Base-by-base conservation (phyloP, 2,113 vertebrate species). In the Genyomyrus donnyi region DNA sequence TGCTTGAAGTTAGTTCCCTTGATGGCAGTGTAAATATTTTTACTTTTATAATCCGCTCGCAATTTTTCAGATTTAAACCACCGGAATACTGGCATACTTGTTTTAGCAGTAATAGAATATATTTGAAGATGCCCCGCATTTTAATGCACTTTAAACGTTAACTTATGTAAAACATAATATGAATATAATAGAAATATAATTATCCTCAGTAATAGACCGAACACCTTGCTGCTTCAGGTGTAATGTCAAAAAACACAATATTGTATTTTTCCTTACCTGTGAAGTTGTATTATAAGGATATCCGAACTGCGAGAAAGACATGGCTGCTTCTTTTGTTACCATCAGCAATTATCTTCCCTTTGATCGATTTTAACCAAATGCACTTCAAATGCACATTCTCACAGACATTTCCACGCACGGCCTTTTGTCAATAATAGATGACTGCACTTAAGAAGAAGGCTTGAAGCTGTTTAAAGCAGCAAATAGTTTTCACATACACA, bases 251-350 rank as follows among this genome's bases (percentile, higher is more conserved):
- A 13, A 46, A 48, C 70, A 19, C 74, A 8, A 42, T 35, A 80
- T 42, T 80, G 31, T 42, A 80, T 80, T 85, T 46, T 48, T n/a
- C 86, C 98, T 99, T 98, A 99, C 98, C 98, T 99, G 98, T 91
- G 98, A 97, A 94, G 97, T 95, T 94, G 97, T 95, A 96, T 97
- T 96, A 93, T 99, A 99, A 46, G 98, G 98, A 93, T 98, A 99
- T 97, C 98, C 98, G 94, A 99, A 99, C 95, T 98, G 98, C 89
- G 98, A 96, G 96, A 99, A 99, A 95, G 98, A 98, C 98, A 99
- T 99, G 91, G 95, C 96, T 93, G 96, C 96, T 96, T 96, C 96
- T 96, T 97, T 97, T 96, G 96, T 96, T 94, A 96, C 95, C 96
- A 97, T 97, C 95, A 96, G 96, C 95, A 97, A 97, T 96, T 97